Conservation (phyloP, 1,140 invertebrate genomes). For the Mactra quadrangularis region DNA sequence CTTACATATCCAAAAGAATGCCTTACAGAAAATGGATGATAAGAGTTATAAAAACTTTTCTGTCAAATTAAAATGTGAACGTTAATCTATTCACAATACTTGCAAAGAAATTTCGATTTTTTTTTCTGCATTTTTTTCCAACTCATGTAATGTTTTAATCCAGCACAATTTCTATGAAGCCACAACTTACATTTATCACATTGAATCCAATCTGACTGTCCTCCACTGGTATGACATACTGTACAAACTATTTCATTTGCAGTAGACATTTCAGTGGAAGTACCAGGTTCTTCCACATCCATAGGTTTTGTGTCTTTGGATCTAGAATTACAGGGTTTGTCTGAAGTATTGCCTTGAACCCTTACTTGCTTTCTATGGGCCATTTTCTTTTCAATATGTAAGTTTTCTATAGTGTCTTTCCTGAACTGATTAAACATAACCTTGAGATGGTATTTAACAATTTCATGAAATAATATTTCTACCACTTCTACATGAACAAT, state of each 20-base stretch:
- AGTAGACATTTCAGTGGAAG: not conserved
- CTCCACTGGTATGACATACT: not conserved
- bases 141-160: constrained; percentile 7
- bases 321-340: not conserved
- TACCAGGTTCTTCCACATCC: not conserved
- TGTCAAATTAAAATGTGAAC: too few species aligned
- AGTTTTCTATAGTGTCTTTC: constrained; percentile 23
- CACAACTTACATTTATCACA: constrained; percentile 22
- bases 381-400: constrained; percentile 24
- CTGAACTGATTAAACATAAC: too few species aligned
- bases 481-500: not conserved
- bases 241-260: not conserved
- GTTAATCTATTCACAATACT: constrained; percentile 17
- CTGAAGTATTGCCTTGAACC: not conserved
- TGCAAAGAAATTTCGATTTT: constrained; percentile 7
- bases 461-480: constrained; percentile 5
- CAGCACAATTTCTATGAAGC: constrained; percentile 34
- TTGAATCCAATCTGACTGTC: constrained; percentile 14
- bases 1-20: too few species aligned
- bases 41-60: too few species aligned
- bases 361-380: constrained; percentile 38
- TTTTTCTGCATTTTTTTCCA: constrained; percentile 45
- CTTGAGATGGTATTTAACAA: constrained; percentile 23
- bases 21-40: too few species aligned
- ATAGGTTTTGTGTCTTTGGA: not conserved